phyloP scores from a whole-genome alignment of 1,140 invertebrate genomes.

The Semibalanus balanoides region DNA sequence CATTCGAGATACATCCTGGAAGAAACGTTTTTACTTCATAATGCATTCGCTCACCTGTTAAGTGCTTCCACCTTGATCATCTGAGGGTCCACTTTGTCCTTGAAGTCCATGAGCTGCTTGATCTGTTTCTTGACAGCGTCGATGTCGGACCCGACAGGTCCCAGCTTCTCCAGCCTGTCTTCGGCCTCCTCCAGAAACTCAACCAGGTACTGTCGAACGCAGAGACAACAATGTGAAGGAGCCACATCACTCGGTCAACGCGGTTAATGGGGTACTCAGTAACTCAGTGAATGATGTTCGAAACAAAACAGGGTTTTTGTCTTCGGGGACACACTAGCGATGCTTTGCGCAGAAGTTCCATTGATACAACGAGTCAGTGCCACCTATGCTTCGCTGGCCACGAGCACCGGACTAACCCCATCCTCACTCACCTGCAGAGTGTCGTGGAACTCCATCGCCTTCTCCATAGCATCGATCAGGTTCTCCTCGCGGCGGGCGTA shows the following conservation, averaged over 20 bases:
- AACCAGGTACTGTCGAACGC: conserved; percentile 53
- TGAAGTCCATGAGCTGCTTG: conserved; percentile 78
- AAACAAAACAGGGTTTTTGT: no score
- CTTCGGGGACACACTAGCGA: no score
- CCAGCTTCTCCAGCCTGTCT: conserved; percentile 67
- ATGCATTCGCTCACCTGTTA: conserved; percentile 74
- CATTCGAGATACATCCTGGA: no score
- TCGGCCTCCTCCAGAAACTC: conserved; percentile 83
- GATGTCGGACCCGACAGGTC: conserved; percentile 78
- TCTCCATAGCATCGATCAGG: conserved; percentile 92
- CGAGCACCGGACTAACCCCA: no score
- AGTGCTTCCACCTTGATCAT: conserved; percentile 94
- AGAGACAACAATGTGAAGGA: not conserved
- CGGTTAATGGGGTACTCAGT: no score
- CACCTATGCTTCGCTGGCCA: no score
- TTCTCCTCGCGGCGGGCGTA: conserved; percentile 87
- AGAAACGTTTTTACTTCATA: no score
- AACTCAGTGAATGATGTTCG: no score
- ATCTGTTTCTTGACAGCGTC: conserved; percentile 90
- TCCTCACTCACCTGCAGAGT: conserved; percentile 52
- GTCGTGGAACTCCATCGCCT: conserved; percentile 96
- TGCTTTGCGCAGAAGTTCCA: no score
- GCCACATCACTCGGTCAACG: no score
- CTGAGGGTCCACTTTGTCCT: conserved; percentile 89
- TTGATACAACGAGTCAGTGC: no score